phyloP scores from a whole-genome alignment of 1,140 invertebrate genomes.

The Macrosteles quadrilineatus region DNA sequence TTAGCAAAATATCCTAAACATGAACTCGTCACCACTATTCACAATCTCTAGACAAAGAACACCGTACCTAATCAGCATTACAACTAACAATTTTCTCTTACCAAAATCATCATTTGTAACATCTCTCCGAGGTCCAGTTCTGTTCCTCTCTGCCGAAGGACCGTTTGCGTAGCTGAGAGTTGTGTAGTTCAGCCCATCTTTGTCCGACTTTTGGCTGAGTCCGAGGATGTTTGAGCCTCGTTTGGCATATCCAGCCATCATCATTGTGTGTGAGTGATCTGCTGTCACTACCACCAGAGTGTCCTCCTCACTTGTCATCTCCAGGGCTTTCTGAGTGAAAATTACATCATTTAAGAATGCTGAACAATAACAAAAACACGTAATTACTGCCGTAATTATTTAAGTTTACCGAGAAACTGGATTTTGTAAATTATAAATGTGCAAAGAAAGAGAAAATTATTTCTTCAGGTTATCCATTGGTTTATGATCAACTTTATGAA shows the following conservation, averaged over 20 bases:
- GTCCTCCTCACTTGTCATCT: slow-evolving; percentile 18
- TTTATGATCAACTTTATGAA: no score
- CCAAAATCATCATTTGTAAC: not conserved
- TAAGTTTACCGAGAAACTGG: not conserved
- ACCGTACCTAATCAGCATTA: no score
- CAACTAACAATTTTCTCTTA: no score
- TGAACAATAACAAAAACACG: not conserved
- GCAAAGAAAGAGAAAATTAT: not conserved
- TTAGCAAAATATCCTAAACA: no score
- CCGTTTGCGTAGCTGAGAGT: slow-evolving; percentile 54
- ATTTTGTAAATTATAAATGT: not conserved
- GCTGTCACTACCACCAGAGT: slow-evolving; percentile 60
- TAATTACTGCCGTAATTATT: not conserved
- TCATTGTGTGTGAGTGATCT: slow-evolving; percentile 68
- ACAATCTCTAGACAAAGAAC: no score
- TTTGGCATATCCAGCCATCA: slow-evolving; percentile 60
- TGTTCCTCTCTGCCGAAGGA: slow-evolving; percentile 38
- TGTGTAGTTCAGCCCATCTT: slow-evolving; percentile 52
- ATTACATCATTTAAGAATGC: not conserved
- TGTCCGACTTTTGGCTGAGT: slow-evolving; percentile 51
- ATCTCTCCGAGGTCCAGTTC: not conserved
- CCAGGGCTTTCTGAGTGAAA: slow-evolving; percentile 14
- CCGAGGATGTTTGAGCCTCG: slow-evolving; percentile 34
- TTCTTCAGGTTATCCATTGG: not conserved
- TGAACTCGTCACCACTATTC: no score